Evolutionary conservation across 2,113 vertebrate genomes (phyloP).

Genomic region (Colius striatus): DNA sequence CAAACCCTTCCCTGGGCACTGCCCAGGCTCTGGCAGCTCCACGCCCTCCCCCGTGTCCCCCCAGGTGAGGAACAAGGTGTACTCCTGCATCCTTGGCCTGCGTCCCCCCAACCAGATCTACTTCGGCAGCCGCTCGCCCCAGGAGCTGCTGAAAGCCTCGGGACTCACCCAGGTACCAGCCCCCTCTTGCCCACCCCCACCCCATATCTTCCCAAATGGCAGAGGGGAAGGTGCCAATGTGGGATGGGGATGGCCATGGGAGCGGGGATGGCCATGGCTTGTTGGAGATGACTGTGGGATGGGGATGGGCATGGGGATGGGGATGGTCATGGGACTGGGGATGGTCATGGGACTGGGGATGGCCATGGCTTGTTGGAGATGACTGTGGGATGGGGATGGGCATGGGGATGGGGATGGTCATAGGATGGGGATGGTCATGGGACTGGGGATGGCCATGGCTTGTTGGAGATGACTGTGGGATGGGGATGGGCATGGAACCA

Average conservation of each 20-base stretch:
- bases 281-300: not conserved
- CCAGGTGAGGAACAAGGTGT: slow-evolving; percentile 93
- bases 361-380: no score
- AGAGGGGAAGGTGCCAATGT: accelerated
- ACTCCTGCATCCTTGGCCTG: slow-evolving; percentile 90
- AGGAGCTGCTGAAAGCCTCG: slow-evolving; percentile 93
- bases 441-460: accelerated
- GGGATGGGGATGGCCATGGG: not conserved
- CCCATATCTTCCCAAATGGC: accelerated
- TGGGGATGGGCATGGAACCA: not conserved
- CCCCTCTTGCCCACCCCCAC: accelerated
- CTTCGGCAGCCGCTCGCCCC: slow-evolving; percentile 91
- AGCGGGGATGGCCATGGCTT: no score
- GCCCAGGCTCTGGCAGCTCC: accelerated
- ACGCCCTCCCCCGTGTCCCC: accelerated
- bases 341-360: no score
- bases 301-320: not conserved
- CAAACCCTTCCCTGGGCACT: not conserved
- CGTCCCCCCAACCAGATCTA: slow-evolving; percentile 88
- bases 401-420: no score
- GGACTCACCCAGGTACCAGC: slow-evolving; percentile 90
- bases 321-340: no score
- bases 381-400: accelerated
- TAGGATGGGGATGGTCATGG: no score
- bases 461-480: not conserved